Base-by-base conservation (phyloP, 2,797 vertebrate genomes). In the Nyctalus aviator region DNA sequence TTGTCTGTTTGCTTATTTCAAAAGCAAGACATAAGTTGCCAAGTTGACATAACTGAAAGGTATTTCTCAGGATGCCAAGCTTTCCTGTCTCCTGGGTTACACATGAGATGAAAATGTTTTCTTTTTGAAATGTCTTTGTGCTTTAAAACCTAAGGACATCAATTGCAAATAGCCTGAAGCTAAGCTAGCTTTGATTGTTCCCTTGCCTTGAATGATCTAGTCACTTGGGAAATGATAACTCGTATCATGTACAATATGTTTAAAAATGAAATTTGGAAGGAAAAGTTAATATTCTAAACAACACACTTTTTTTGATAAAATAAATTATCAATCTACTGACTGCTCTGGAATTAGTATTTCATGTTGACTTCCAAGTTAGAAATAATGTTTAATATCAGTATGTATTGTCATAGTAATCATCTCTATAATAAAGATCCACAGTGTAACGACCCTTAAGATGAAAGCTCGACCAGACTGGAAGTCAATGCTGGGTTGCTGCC, bases 91-190 rank as follows among this genome's bases (percentile, higher is more conserved):
- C 75, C 77, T 85, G 75, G 90, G 32, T 41, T 64, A 83, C 75
- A 77, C 1, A 6, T 85, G 32, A 95, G 92, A 94, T 23, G 85
- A 62, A 97, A 96, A 64, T 69, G 7, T 15, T 95, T 95, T 93
- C 57, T 88, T 32, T 96, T 87, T 92, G 79, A 94, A 96, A 93
- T 86, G 53, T 20, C 53, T 78, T 93, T 88, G 82, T 94, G 50
- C 8, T n/a, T 96, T 90, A 96, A 75, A 72, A 93, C 90, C 23
- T 95, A 93, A 69, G 94, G 95, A 93, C 93, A 96, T 86, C 14
- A 96, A 86, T 44, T 44, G 84, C 87, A 96, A 97, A 97, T 75
- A 96, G 84, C 90, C 93, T 66, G 84, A 59, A 48, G 64, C 82
- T 87, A 90, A 94, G 10, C 18, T 62, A 73, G 78, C 78, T 96